phyloP scores from a whole-genome alignment of 2,888 invertebrate genomes.

The Liodrosophila aerea region DNA sequence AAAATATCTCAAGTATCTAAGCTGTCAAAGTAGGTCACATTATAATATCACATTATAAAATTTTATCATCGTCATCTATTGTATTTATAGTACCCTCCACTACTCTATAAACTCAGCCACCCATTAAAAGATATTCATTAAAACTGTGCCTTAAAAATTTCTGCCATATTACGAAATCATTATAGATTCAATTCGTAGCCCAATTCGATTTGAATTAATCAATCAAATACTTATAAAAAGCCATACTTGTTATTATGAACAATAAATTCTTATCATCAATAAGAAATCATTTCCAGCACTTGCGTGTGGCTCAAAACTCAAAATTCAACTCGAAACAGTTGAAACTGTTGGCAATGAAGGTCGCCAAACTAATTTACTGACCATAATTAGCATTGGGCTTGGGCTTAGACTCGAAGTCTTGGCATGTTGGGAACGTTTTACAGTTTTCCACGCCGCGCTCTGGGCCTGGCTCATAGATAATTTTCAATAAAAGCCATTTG shows the following conservation, averaged over 20 bases:
- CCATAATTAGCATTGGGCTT: slow-evolving; percentile 67
- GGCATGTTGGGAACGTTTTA: slow-evolving; percentile 54
- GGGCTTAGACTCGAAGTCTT: slow-evolving; percentile 1
- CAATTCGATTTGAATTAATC: slow-evolving; percentile 65
- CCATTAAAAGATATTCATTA: neutral
- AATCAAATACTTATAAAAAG: slow-evolving; percentile 54
- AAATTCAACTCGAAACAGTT: slow-evolving; percentile 17
- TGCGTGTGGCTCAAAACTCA: slow-evolving; percentile 47
- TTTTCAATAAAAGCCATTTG: slow-evolving; percentile 63
- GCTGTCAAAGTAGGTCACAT: too few relatives aligned
- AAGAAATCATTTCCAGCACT: slow-evolving; percentile 29
- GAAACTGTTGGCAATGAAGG: slow-evolving; percentile 59
- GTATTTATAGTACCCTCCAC: neutral
- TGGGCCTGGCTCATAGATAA: slow-evolving; percentile 59
- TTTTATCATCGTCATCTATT: too few relatives aligned
- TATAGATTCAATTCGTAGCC: slow-evolving; percentile 70
- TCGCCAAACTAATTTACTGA: slow-evolving; percentile 62
- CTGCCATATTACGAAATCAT: slow-evolving; percentile 66
- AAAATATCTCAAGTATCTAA: too few relatives aligned
- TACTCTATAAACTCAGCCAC: neutral
- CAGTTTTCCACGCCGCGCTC: slow-evolving; percentile 54
- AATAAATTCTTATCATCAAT: slow-evolving; percentile 32
- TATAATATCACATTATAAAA: too few relatives aligned
- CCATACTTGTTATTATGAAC: neutral
- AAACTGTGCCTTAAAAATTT: slow-evolving; percentile 40